Percentiles rank a stretch among this genome's conserved stretches.
Conservation (phyloP, 2,797 vertebrate species). For the Masticophis lateralis region DNA sequence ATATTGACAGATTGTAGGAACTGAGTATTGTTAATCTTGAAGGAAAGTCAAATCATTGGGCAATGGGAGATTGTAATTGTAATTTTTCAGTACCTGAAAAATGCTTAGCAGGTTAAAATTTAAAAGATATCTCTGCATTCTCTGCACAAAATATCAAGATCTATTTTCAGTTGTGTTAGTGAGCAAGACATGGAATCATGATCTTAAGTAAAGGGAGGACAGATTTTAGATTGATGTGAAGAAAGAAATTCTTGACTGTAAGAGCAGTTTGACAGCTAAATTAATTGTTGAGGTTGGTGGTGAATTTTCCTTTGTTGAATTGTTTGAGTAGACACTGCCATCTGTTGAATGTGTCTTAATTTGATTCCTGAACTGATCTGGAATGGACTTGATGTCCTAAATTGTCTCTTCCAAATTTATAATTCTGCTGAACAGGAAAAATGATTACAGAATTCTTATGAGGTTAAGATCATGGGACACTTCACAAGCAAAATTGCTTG, state of each 20-base stretch:
- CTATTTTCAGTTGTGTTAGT: neutral
- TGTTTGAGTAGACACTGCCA: neutral
- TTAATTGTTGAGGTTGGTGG: neutral
- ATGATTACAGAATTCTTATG: neutral
- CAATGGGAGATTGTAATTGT: neutral
- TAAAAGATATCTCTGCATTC: neutral
- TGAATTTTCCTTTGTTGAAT: neutral
- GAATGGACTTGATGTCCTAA: neutral
- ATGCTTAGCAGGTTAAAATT: neutral
- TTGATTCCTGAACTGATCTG: neutral
- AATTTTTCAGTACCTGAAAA: neutral
- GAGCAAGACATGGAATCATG: neutral
- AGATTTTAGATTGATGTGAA: neutral
- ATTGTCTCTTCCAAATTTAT: neutral
- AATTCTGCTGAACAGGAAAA: neutral
- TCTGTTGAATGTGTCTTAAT: neutral
- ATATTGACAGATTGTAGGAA: neutral
- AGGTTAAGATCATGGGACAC: neutral
- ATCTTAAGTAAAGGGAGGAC: neutral
- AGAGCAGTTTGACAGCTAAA: neutral
- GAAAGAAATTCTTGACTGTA: neutral
- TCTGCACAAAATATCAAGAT: neutral
- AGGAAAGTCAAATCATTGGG: neutral
- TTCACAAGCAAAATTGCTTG: neutral
- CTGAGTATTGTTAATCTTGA: neutral